Evolutionary conservation across 2,113 vertebrate genomes (phyloP), one percentile per base, ranked within the genome.

Genomic region (Protobothrops flavoviridis): DNA sequence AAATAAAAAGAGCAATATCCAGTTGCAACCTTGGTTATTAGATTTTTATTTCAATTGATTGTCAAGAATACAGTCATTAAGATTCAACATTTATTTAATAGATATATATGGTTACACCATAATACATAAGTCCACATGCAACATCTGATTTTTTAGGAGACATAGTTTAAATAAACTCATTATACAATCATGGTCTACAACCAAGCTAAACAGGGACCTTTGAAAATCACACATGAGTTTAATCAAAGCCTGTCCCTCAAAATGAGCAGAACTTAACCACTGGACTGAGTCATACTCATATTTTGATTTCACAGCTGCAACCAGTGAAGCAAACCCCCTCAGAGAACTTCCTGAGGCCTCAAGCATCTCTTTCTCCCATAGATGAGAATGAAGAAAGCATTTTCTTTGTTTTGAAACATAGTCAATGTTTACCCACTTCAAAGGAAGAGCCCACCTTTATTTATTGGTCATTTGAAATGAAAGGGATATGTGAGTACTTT

Each of bases 101-200:
- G 97, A 94, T 97, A 96, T 97, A 98, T 98, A 97, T 97, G 97
- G 96, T 98, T 98, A 97, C 98, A 97, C 93, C 97, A 95, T 96
- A 97, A 96, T 97, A 97, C 96, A 97, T 97, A 97, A 96, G 96
- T 96, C 96, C 96, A 97, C 95, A 96, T 97, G 97, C 96, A 97
- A 97, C 97, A 98, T 97, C 96, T 97, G 97, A 97, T 97, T 98
- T 97, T 98, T 97, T 97, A 96, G 96, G 97, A 97, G 97, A 98
- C 96, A 97, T 94, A 96, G 97, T 98, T 98, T 98, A 98, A 98
- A 97, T 97, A 98, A 98, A 98, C 97, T 98, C 98, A 98, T 98
- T 98, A 98, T 97, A 96, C 93, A 96, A 98, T 97, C 97, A 97
- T 97, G 97, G 95, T 96, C 96, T 96, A 97, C 97, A 97, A 97